These are phyloP conservation scores for Drosophila aldrichi DNA, from an alignment of 2,888 invertebrate genomes.

Conservation along the genomic window DNA sequence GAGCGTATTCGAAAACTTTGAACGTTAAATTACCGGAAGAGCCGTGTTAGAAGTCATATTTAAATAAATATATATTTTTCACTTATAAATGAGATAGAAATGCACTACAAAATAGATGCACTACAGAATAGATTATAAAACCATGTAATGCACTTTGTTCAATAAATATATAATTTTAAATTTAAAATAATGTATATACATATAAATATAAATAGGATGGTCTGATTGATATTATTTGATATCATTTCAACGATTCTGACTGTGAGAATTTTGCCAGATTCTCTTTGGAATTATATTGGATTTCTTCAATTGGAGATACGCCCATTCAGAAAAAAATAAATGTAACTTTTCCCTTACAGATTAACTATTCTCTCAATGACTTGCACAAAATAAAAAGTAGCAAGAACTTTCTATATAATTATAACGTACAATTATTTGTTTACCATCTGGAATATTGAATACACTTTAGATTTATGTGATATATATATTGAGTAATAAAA, in stretches of 20 bases:
- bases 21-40: background rate
- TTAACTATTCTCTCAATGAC: slow-evolving; percentile 25
- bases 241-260: background rate
- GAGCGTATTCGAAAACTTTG: slow-evolving; percentile 7
- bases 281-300: background rate
- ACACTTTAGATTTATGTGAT: background rate
- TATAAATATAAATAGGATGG: too few relatives aligned
- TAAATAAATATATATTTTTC: background rate
- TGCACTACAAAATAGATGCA: background rate
- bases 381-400: background rate
- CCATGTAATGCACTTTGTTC: background rate
- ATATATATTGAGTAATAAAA: background rate
- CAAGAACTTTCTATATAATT: background rate
- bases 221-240: too few relatives aligned
- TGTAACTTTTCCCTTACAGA: background rate
- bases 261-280: slow-evolving; percentile 7
- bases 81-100: background rate
- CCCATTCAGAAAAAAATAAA: background rate
- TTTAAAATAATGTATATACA: background rate
- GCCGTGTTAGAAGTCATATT: background rate
- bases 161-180: background rate
- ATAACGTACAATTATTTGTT: background rate
- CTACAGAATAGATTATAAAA: background rate
- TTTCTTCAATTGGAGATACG: background rate
- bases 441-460: background rate